These are phyloP conservation scores for Mythimna pallens DNA, from an alignment of 2,888 invertebrate genomes.

Conservation along the genomic window DNA sequence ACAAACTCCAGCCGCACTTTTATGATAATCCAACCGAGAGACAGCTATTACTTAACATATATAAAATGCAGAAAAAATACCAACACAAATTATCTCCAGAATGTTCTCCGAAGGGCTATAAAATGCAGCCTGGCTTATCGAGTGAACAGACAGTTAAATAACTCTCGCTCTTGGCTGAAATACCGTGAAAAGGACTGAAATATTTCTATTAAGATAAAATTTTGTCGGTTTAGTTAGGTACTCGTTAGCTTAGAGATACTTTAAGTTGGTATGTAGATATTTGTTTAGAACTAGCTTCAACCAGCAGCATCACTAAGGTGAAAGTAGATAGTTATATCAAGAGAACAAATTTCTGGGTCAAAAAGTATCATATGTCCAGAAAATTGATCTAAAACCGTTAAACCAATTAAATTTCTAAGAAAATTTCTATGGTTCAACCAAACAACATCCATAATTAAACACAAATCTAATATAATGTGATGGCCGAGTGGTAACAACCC, in stretches of 20 bases:
- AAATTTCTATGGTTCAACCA: no score
- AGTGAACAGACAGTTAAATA: constrained; percentile 60
- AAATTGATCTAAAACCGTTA: no score
- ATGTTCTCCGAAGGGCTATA: constrained; percentile 61
- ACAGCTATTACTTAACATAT: constrained; percentile 65
- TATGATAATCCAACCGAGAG: constrained; percentile 62
- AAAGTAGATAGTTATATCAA: no score
- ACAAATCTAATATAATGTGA: no score
- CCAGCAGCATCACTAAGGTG: no score
- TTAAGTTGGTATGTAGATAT: neutral
- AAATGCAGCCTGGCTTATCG: constrained; percentile 68
- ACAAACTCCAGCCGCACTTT: constrained; percentile 55
- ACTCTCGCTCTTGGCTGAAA: constrained; percentile 45
- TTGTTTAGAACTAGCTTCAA: neutral
- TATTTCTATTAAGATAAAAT: constrained; percentile 55
- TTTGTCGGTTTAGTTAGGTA: constrained; percentile 9
- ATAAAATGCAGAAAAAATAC: constrained; percentile 69
- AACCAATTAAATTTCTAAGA: no score
- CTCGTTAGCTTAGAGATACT: constrained; percentile 31
- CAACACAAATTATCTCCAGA: constrained; percentile 65
- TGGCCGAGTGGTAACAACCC: no score
- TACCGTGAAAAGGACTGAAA: constrained; percentile 51
- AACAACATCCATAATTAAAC: no score
- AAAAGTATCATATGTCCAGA: no score
- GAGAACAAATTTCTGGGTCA: neutral